Conservation (phyloP, 2,888 invertebrate species). For the Drosophila mimica region DNA sequence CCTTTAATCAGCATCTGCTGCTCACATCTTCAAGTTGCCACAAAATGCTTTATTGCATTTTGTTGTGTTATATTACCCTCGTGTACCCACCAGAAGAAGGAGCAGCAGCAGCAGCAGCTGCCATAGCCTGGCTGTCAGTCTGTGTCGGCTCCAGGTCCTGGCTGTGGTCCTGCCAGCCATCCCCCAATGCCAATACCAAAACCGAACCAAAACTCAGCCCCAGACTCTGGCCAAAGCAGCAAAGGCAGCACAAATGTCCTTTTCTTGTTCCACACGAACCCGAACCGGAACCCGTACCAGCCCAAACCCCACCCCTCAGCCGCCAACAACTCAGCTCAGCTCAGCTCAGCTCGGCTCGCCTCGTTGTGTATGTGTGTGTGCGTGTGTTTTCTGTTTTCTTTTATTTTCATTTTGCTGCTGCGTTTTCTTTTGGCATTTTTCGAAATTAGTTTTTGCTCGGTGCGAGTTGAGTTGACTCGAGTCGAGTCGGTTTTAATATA, state of each 20-base stretch:
- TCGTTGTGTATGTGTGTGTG: slow-evolving; percentile 32
- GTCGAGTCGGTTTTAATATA: slow-evolving; percentile 82
- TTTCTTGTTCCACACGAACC: slow-evolving; percentile 62
- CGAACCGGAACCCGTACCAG: slow-evolving; percentile 20
- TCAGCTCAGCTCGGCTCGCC: slow-evolving; percentile 15
- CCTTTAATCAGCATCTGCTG: slow-evolving; percentile 83
- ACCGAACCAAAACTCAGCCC: slow-evolving; percentile 9
- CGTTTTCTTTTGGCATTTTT: slow-evolving; percentile 81
- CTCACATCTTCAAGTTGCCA: slow-evolving; percentile 82
- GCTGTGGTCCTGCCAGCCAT: slow-evolving; percentile 29
- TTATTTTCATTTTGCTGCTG: slow-evolving; percentile 74
- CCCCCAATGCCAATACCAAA: slow-evolving; percentile 29
- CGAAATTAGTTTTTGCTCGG: slow-evolving; percentile 82
- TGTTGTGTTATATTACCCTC: slow-evolving; percentile 81
- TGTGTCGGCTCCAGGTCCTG: slow-evolving; percentile 56
- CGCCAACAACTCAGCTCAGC: slow-evolving; percentile 25
- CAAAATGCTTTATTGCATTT: slow-evolving; percentile 82
- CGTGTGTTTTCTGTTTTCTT: slow-evolving; percentile 52
- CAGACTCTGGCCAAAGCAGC: slow-evolving; percentile 40
- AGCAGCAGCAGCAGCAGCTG: slow-evolving; percentile 52
- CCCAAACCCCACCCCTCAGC: slow-evolving; percentile 8
- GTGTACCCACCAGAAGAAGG: slow-evolving; percentile 55
- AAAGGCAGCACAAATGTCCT: slow-evolving; percentile 75
- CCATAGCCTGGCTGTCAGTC: slow-evolving; percentile 68
- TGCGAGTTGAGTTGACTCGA: slow-evolving; percentile 62